Evolutionary conservation across 2,797 vertebrate genomes (phyloP).

Genomic region (Xiphorhynchus erythropygius): DNA sequence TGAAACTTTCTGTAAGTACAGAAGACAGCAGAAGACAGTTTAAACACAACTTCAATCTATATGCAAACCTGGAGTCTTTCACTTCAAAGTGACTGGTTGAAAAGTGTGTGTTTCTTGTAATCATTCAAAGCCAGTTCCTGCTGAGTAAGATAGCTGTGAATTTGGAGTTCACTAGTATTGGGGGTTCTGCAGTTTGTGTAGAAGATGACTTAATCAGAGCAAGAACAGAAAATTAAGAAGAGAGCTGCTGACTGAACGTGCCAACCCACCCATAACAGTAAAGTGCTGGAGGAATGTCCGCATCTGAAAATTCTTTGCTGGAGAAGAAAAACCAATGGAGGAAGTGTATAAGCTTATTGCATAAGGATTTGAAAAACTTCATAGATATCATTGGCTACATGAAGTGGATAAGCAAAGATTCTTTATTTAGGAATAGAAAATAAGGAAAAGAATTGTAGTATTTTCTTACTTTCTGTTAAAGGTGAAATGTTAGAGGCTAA

Average conservation of each 20-base stretch:
- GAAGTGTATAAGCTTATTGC: neutral
- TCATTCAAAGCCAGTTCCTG: neutral
- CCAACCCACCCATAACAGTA: neutral
- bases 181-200: fast-evolving
- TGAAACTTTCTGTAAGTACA: neutral
- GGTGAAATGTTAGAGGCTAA: neutral
- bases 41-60: neutral
- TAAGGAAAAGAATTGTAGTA: neutral
- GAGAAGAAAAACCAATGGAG: neutral
- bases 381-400: neutral
- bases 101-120: neutral
- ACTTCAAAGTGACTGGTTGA: neutral
- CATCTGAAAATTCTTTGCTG: neutral
- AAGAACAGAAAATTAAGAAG: neutral
- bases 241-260: neutral
- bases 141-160: neutral
- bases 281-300: neutral
- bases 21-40: neutral
- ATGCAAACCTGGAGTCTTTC: neutral
- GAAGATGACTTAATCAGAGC: neutral
- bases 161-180: neutral
- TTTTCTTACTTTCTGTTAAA: neutral
- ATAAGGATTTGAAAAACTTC: neutral
- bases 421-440: neutral
- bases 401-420: neutral